Evolutionary conservation across 2,888 invertebrate species (phyloP).

Genomic region (Stictocephala bisonia): DNA sequence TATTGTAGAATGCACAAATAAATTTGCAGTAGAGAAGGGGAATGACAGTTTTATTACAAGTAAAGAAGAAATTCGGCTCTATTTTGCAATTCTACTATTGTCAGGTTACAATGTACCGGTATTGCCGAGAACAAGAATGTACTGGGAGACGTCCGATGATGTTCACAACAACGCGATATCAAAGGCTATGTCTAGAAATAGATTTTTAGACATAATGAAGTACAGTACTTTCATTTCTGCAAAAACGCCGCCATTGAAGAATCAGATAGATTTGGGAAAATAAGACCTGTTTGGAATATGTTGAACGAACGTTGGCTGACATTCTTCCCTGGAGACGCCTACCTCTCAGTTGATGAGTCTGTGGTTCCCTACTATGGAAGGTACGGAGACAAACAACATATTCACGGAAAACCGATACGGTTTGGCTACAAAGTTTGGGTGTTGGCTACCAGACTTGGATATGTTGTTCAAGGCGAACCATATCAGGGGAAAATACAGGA

Average conservation of each 20-base stretch:
- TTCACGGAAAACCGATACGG: constrained; percentile 51
- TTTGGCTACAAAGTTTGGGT: constrained; percentile 50
- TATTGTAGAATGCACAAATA: constrained; percentile 7
- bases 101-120: constrained; percentile 27
- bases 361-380: constrained; percentile 54
- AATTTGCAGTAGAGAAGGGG: constrained; percentile 23
- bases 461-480: constrained; percentile 51
- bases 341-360: constrained; percentile 49
- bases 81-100: constrained; percentile 24
- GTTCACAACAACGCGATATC: constrained; percentile 29
- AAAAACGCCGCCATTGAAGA: constrained; percentile 37
- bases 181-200: constrained; percentile 37
- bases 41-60: constrained; percentile 8
- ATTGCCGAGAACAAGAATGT: constrained; percentile 31
- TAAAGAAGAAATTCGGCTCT: constrained; percentile 10
- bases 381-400: constrained; percentile 50
- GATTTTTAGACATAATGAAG: constrained; percentile 45
- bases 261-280: constrained; percentile 51
- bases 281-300: constrained; percentile 46
- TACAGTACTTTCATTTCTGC: constrained; percentile 41
- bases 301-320: constrained; percentile 46
- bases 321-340: constrained; percentile 44
- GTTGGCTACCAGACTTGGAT: constrained; percentile 47
- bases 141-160: constrained; percentile 8
- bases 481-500: constrained; percentile 47